phyloP scores from a whole-genome alignment of 2,888 invertebrate species.

The Tetragnatha montana region DNA sequence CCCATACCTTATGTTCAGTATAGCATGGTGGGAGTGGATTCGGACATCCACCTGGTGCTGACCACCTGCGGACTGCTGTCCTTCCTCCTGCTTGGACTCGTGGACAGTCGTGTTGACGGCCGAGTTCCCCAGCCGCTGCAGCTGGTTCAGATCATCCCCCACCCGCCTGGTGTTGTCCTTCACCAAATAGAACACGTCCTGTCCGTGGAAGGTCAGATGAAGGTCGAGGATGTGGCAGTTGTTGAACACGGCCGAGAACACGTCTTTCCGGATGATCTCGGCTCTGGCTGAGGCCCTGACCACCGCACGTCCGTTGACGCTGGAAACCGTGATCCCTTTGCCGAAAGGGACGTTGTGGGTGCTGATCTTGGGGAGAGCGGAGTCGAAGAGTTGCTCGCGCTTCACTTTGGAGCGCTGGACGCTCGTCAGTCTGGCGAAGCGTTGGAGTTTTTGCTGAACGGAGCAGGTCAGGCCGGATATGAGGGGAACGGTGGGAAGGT shows the following conservation, averaged over 20 bases:
- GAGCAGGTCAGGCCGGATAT: constrained; percentile 84
- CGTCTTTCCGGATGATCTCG: constrained; percentile 87
- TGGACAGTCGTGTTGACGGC: constrained; percentile 84
- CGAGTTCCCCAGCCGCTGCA: constrained; percentile 89
- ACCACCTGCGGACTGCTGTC: constrained; percentile 72
- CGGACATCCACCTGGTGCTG: constrained; percentile 81
- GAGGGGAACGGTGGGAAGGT: constrained; percentile 76
- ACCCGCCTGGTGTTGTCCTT: constrained; percentile 93
- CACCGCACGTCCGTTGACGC: constrained; percentile 83
- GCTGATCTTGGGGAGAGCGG: constrained; percentile 70
- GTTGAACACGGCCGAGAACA: constrained; percentile 96
- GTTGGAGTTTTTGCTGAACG: constrained; percentile 81
- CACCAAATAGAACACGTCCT: constrained; percentile 96
- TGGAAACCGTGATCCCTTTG: constrained; percentile 89
- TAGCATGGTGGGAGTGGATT: constrained; percentile 91
- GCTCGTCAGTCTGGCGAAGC: constrained; percentile 70
- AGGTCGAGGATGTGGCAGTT: constrained; percentile 93
- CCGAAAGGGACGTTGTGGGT: constrained; percentile 72
- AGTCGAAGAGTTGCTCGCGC: constrained; percentile 71
- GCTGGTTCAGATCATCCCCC: constrained; percentile 90
- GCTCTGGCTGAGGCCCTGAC: constrained; percentile 81
- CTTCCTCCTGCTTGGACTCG: constrained; percentile 80
- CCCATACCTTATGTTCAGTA: constrained; percentile 94
- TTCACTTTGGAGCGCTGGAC: constrained; percentile 72
- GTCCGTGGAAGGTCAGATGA: constrained; percentile 94